A percentile compares a stretch with the other conserved stretches of the same genome.
Evolutionary conservation across 2,888 invertebrate species (phyloP).

Genomic region (Andrena haemorrhoa): DNA sequence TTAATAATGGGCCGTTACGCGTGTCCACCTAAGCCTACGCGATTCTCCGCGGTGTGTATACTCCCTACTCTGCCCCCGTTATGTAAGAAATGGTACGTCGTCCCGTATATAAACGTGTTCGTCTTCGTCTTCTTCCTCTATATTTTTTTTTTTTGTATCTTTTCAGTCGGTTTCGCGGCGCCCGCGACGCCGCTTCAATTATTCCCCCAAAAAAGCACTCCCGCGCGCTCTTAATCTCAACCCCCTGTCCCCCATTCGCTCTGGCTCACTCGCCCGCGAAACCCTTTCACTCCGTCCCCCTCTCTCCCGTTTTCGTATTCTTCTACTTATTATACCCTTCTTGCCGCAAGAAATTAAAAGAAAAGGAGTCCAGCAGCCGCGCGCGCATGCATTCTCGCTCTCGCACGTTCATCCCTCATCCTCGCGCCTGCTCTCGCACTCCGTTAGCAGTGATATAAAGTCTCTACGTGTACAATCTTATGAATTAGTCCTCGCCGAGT

Average conservation of each 20-base stretch:
- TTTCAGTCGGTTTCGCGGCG: slow-evolving; percentile 76
- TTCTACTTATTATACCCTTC: slow-evolving; percentile 67
- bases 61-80: not conserved
- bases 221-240: not conserved
- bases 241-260: not conserved
- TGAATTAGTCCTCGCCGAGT: slow-evolving; percentile 53
- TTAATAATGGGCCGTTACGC: slow-evolving; percentile 11
- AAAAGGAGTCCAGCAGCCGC: slow-evolving; percentile 43
- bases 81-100: slow-evolving; percentile 43
- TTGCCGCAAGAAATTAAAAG: slow-evolving; percentile 73
- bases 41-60: not conserved
- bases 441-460: slow-evolving; percentile 51
- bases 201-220: slow-evolving; percentile 22
- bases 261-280: not conserved
- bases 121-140: not conserved
- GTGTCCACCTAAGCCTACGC: slow-evolving; percentile 19
- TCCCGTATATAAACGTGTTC: slow-evolving; percentile 64
- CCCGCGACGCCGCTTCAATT: slow-evolving; percentile 57
- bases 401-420: slow-evolving; percentile 10
- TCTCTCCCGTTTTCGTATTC: slow-evolving; percentile 22
- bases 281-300: not conserved
- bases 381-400: slow-evolving; percentile 18
- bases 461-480: slow-evolving; percentile 65
- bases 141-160: slow-evolving; percentile 9
- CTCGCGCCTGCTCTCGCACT: not conserved